Evolutionary conservation across 2,797 vertebrate genomes (phyloP).

Genomic region (Pangasius larnaudii): DNA sequence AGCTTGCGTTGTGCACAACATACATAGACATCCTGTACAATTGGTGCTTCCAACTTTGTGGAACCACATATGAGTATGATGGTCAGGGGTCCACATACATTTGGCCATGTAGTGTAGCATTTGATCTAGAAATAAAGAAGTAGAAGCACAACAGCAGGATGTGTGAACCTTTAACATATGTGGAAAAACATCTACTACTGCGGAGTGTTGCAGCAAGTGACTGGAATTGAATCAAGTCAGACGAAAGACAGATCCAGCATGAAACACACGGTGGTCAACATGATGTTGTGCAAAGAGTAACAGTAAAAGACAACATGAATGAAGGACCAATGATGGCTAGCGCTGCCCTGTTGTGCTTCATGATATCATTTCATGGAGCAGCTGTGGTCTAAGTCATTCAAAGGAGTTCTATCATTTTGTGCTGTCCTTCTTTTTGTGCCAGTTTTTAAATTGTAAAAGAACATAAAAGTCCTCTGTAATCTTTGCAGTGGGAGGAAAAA

Average conservation of each 20-base stretch:
- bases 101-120: not conserved
- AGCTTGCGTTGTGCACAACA: not conserved
- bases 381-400: not conserved
- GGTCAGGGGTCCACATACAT: not conserved
- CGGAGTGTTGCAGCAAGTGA: not conserved
- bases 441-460: not conserved
- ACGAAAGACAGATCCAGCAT: not conserved
- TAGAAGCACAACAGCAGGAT: not conserved
- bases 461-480: not conserved
- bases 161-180: not conserved
- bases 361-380: not conserved
- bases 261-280: not conserved
- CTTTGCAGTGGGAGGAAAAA: conserved; percentile 1
- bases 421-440: not conserved
- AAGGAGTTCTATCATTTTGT: not conserved
- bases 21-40: not conserved
- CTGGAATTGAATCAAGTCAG: not conserved
- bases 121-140: not conserved
- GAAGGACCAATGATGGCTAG: not conserved
- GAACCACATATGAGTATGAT: not conserved
- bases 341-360: not conserved
- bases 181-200: not conserved
- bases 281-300: not conserved
- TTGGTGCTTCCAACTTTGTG: not conserved
- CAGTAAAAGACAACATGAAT: not conserved